Base-by-base conservation (phyloP, 2,888 invertebrate species). In the Cactoblastis cactorum region DNA sequence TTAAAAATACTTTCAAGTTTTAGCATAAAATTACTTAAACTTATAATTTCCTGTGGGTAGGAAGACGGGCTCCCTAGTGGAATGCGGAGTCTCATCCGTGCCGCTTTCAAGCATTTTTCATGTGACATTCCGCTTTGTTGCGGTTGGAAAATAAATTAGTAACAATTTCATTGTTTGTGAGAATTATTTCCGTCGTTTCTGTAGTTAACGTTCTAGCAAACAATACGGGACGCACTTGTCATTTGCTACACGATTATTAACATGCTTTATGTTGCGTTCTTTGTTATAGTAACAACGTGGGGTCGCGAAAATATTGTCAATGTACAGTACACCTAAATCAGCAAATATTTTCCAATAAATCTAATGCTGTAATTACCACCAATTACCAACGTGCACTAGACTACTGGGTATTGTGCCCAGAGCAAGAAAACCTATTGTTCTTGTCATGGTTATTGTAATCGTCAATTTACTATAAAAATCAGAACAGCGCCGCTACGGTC, bases 91-190 rank as follows among this genome's bases (percentile, higher is more conserved):
- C 81, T 77, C 81, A 75, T 77, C 75, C 78, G 64, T 66, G 62
- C 69, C 63, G 77, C 69, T 72, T 67, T 65, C 72, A 69, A 74
- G 77, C 79, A 87, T 88, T 88, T 89, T 88, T 89, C 88, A 87
- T 75, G 85, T 80, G 88, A 87, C 87, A 83, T 84, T 80, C 80
- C 86, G 83, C 88, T 87, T 88, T 89, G 88, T 87, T 85, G 85
- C 69, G 86, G 87, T 83, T 71, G 81, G 76, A 73, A 83, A 87
- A 89, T 84, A 87, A 88, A 89, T 89, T 87, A 88, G 84, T 86
- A 83, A 88, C 88, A 84, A 85, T 88, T 85, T 84, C 86, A 87
- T 82, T 89, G 85, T 87, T 85, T 84, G 83, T 66, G 75, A 76
- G 78, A 84, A 86, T 86, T 81, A 82, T 84, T 73, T 70, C 61